Conservation (phyloP, 2,888 invertebrate genomes). For the Platycnemis pennipes region DNA sequence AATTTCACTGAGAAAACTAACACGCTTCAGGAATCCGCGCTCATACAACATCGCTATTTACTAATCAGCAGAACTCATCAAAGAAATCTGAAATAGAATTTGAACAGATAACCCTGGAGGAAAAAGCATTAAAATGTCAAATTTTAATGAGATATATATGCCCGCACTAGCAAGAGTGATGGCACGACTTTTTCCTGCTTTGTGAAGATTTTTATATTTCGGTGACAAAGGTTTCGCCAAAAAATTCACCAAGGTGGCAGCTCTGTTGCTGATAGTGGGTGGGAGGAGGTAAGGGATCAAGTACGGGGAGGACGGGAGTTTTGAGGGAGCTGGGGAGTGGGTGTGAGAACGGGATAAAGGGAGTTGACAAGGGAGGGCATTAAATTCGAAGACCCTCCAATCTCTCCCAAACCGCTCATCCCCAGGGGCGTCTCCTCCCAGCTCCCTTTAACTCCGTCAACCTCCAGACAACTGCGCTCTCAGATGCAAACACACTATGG, state of each 20-base stretch:
- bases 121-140: too few relatives aligned
- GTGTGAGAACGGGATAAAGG: background rate
- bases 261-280: background rate
- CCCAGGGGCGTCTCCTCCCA: background rate
- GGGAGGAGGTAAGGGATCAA: background rate
- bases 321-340: background rate
- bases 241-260: background rate
- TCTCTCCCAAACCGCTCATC: constrained; percentile 1
- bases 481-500: background rate
- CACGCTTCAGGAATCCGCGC: too few relatives aligned
- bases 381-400: constrained; percentile 2
- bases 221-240: background rate
- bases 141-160: too few relatives aligned
- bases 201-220: background rate
- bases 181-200: background rate
- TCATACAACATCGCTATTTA: too few relatives aligned
- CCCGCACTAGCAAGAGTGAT: too few relatives aligned
- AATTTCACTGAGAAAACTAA: too few relatives aligned
- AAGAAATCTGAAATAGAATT: too few relatives aligned
- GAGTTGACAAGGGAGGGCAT: constrained; percentile 14
- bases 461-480: background rate
- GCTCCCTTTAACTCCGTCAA: background rate
- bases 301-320: background rate
- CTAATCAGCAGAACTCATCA: too few relatives aligned
- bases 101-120: too few relatives aligned